Evolutionary conservation across 1,140 invertebrate species (phyloP), one percentile per base, ranked within the genome.

Genomic region (Sarcophaga peregrina): DNA sequence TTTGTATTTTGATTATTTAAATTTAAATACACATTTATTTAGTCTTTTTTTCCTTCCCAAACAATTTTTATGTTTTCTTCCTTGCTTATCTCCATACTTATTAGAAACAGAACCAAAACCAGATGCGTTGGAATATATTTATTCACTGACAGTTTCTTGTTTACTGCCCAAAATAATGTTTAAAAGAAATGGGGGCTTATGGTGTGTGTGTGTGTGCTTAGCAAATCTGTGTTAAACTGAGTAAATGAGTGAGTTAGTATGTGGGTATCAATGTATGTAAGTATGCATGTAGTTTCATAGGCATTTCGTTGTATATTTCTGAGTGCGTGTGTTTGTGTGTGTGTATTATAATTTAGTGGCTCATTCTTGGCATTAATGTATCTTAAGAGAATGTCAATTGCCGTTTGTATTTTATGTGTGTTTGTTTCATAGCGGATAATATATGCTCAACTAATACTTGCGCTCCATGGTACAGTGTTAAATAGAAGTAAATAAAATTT

Each of bases 351-450:
- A 68, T 25, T 68, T 68, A 5, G 20, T 20, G 20, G 62, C 62
- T 68, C 62, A n/a, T 68, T 15, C 17, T 68, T 68, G 62, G 62
- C 62, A 68, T 25, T 68, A 68, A 20, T 68, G 62, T 68, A 68
- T 68, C 17, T 68, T 68, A 5, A 68, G 62, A 68, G 17, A 68
- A 68, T 68, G 62, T 68, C 62, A 68, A 37, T n/a, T 68, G 17
- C 62, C 20, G 20, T 25, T 68, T 68, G 62, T 68, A 68, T 25
- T 68, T 68, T 17, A 68, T 17, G 8, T 20, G 20, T 68, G 62
- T 68, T 68, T 68, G 62, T 68, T 68, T 68, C 62, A 68, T 20
- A 68, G 62, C 20, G 17, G 62, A 20, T 25, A 25, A 20, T 68
- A 20, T 25, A 25, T 37, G 25, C 62, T 68, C 62, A 68, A 68